Conservation (phyloP, 53 echinoderm and acorn worm species). For the Arbacia lixula region DNA sequence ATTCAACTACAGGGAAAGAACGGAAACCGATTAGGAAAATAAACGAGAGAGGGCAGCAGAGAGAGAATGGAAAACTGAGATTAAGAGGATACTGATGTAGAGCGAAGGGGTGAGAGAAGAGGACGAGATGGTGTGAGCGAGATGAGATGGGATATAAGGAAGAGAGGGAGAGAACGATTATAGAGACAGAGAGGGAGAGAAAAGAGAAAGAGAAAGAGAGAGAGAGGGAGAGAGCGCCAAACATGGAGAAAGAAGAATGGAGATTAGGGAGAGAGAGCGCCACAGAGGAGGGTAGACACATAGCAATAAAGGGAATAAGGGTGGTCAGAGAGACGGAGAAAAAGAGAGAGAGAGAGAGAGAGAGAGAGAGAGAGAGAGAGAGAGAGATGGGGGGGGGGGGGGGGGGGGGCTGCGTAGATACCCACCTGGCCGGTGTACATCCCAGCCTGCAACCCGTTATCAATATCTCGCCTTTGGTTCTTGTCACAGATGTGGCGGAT, state of each 20-base stretch:
- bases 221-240: too few relatives aligned
- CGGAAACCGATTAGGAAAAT: not conserved
- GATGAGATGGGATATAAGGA: too few relatives aligned
- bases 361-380: not conserved
- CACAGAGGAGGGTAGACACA: not conserved
- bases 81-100: not conserved
- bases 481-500: too few relatives aligned
- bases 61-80: not conserved
- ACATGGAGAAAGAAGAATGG: not conserved
- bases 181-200: not conserved
- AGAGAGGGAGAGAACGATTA: not conserved
- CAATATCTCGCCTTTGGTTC: too few relatives aligned
- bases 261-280: not conserved
- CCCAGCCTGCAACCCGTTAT: too few relatives aligned
- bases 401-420: too few relatives aligned
- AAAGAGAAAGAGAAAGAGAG: too few relatives aligned
- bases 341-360: too few relatives aligned
- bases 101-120: not conserved
- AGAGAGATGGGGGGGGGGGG: not conserved
- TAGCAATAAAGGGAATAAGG: too few relatives aligned
- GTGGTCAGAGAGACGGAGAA: too few relatives aligned
- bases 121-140: not conserved
- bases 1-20: too few relatives aligned
- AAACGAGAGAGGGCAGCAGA: not conserved
- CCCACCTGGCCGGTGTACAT: too few relatives aligned